Evolutionary conservation across 2,888 invertebrate species (phyloP), one percentile per base, ranked within the genome.

Genomic region (Pandemis heparana): DNA sequence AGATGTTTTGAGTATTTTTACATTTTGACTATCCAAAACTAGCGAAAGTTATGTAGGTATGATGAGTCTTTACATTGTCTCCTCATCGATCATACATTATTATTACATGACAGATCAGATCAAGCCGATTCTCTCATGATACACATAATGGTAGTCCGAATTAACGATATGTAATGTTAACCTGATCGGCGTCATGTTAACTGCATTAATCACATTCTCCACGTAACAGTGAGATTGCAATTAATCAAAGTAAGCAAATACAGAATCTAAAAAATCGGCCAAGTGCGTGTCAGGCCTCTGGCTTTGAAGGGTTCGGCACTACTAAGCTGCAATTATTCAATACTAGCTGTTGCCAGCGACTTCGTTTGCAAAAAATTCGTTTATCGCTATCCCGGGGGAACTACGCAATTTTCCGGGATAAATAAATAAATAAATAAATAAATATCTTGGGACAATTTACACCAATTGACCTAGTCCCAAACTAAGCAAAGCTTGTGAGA

Each of bases 201-300:
- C 38, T 41, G 69, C 68, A 73, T 69, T 63, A 69, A 69, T 73
- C 73, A 73, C 43, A 67, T 62, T 68, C 53, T 46, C 62, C 18
- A n/a, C 56, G 46, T 68, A 46, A 72, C 67, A 63, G 23, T 61
- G 38, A 32, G 53, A 56, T 56, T 62, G 61, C 46, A 23, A 46
- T 63, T 41, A 41, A 46, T 60, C 60, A 51, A 64, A 32, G n/a
- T 7, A 0, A 16, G 51, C 39, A 16, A 60, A 38, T 59, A 41
- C 46, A 46, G 43, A 48, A 48, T 48, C n/a, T 48, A 46, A 5
- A 41, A 1, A 32, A 32, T 32, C 23, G 23, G 23, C 2, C 23
- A 32, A 32, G 2, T 2, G 2, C 23, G 23, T 32, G 23, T 32
- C 1, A 4, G 23, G 0, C 23, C 23, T 32, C 23, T 32, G 3